Base-by-base conservation (phyloP, 2,113 vertebrate species). In the Sinocyclocheilus anophthalmus region DNA sequence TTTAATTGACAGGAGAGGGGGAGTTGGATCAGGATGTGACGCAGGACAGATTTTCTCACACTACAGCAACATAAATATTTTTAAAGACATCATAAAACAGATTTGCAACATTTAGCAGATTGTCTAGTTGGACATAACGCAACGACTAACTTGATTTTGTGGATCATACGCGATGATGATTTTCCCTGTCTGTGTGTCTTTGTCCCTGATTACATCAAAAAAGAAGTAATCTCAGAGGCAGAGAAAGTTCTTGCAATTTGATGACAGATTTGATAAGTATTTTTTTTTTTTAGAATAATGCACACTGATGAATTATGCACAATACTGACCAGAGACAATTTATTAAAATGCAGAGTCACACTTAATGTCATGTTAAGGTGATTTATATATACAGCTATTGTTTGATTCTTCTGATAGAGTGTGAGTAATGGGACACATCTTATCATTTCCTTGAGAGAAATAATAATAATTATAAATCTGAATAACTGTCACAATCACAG, bases 241-340 rank as follows among this genome's bases (percentile, higher is more conserved):
- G n/a, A 76, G 42, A 76, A 45, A 45, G 45, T 48, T 76, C 50
- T 50, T 76, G 16, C 73, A 76, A 48, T 48, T 22, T 75, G 39
- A 69, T 24, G 20, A 24, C 20, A 33, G 26, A n/a, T 76, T 16
- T 76, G 39, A 73, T 11, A 2, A 11, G 10, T 11, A 9, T 14
- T 53, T 5, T 30, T 67, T 30, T 70, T 37, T 30, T 70, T 70
- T 70, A 37, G 67, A 33, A 70, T 16, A 70, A 37, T 37, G 14
- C 30, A 59, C 55, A 59, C 55, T 59, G 5, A 67, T 48, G 12
- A 48, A 76, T 26, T 76, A 76, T 76, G 12, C 2, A 76, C 39
- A 76, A 24, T 45, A 48, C 12, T 16, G 20, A 16, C 30, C 33
- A 72, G 69, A 72, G 16, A 72, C 12, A 75, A 75, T 42, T 5